Base-by-base conservation (phyloP, 2,888 invertebrate species). In the Polyommatus icarus region DNA sequence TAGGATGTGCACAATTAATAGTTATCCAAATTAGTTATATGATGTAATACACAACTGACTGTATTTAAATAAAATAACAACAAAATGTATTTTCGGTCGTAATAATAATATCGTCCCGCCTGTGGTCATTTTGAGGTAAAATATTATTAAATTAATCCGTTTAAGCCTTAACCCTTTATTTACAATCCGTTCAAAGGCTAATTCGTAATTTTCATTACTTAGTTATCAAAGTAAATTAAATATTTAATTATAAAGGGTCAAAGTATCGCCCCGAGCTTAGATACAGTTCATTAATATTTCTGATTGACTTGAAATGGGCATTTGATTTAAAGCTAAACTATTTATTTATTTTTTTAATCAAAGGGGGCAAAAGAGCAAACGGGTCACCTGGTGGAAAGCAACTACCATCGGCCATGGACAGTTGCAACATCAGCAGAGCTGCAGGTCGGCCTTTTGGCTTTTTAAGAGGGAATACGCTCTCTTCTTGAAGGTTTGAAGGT, bases 241-340 rank as follows among this genome's bases (percentile, higher is more conserved):
- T 59, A 20, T 10, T 59, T 59, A 59, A 59, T 59, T 59, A 59
- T 59, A 59, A 59, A n/a, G 59, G 59, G 59, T 59, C 59, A 59
- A 59, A 59, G 59, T 20, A 8, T 59, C 7, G 59, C 59, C 59
- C 59, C 1, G 1, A 20, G 59, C 59, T 46, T 3, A 12, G 20
- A 2, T 20, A 59, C 59, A n/a, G 59, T 20, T 59, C 20, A 20
- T 59, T 59, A n/a, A 59, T 20, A 59, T 59, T 59, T 3, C 59
- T 59, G 59, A 59, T 59, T 59, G 59, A 20, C n/a, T 10, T 59
- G 20, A 59, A 20, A 20, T 20, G 8, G 59, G 8, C 8, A 20
- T 59, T 6, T 59, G 7, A 20, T 59, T 59, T 57, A n/a, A 6
- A n/a, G 54, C n/a, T n/a, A 57, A 46, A 46, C 46, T 36, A 36